Evolutionary conservation across 2,113 vertebrate genomes (phyloP).

Genomic region (Conger conger): DNA sequence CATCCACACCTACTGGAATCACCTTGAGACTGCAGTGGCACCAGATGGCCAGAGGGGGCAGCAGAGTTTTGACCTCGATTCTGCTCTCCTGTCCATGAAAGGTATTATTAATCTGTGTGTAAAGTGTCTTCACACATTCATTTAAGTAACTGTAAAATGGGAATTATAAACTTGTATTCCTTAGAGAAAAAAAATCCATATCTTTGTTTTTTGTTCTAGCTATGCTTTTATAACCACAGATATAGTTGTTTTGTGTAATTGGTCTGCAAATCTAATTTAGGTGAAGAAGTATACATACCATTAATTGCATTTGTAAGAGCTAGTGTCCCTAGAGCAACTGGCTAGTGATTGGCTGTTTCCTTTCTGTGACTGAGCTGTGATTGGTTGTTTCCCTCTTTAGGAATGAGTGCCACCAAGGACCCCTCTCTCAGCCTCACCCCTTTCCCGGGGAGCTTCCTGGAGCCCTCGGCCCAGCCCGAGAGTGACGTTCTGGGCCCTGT

Average conservation of each 20-base stretch:
- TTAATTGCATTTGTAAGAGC: no score
- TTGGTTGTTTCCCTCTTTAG: slow-evolving; percentile 29
- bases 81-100: slow-evolving; percentile 3
- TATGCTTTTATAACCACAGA: no score
- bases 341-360: neutral
- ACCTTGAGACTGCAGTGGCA: neutral
- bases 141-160: neutral
- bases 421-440: slow-evolving; percentile 6
- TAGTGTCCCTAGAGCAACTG: neutral
- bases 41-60: neutral
- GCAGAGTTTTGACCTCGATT: slow-evolving; percentile 24
- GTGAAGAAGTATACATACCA: neutral
- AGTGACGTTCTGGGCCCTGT: neutral
- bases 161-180: neutral
- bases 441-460: slow-evolving; percentile 27
- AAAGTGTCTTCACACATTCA: neutral
- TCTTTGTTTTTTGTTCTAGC: no score
- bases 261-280: no score
- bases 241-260: no score
- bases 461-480: neutral
- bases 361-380: no score
- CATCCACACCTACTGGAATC: no score
- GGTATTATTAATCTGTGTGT: neutral
- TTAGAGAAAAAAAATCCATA: no score
- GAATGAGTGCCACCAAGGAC: neutral